These are phyloP conservation scores for Bradynema listronoti DNA, from an alignment of 1,140 invertebrate species.

Conservation along the genomic window DNA sequence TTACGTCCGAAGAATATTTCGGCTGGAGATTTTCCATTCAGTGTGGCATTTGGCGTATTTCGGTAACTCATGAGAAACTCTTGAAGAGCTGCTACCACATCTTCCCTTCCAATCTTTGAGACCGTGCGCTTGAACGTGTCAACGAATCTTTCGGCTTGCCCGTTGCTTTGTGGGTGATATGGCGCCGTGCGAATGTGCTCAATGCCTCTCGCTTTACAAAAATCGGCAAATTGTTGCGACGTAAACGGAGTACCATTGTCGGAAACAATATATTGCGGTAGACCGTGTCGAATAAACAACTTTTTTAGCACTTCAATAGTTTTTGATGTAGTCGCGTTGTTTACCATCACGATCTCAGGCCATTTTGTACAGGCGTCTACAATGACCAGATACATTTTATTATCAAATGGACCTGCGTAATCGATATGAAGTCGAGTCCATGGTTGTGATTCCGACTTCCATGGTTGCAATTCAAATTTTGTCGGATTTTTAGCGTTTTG, in stretches of 20 bases:
- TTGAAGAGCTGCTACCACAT: background rate
- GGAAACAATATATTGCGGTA: too few relatives aligned
- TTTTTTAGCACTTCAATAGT: too few relatives aligned
- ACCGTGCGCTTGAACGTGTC: slow-evolving; percentile 10
- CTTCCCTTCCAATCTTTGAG: background rate
- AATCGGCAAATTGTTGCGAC: slow-evolving; percentile 1
- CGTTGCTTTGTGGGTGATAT: slow-evolving; percentile 11
- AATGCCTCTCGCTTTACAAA: slow-evolving; percentile 10
- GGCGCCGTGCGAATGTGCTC: slow-evolving; percentile 8
- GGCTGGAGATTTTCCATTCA: slow-evolving; percentile 4
- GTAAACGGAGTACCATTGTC: slow-evolving; percentile 16
- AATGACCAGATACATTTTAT: too few relatives aligned
- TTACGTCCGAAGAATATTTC: slow-evolving; percentile 13
- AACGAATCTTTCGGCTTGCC: slow-evolving; percentile 19
- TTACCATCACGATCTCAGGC: too few relatives aligned
- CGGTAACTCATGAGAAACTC: slow-evolving; percentile 4
- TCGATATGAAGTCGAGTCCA: slow-evolving; percentile 14
- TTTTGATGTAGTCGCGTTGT: too few relatives aligned
- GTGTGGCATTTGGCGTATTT: background rate
- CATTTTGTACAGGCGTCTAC: too few relatives aligned
- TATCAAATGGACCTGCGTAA: slow-evolving; percentile 14
- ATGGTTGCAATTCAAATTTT: slow-evolving; percentile 13
- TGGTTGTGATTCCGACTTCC: slow-evolving; percentile 6
- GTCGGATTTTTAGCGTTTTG: slow-evolving; percentile 2
- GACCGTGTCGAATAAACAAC: too few relatives aligned